Percentiles rank a stretch among this genome's conserved stretches.
phyloP scores from a whole-genome alignment of 2,888 invertebrate genomes.

The Xanthorhoe designata region DNA sequence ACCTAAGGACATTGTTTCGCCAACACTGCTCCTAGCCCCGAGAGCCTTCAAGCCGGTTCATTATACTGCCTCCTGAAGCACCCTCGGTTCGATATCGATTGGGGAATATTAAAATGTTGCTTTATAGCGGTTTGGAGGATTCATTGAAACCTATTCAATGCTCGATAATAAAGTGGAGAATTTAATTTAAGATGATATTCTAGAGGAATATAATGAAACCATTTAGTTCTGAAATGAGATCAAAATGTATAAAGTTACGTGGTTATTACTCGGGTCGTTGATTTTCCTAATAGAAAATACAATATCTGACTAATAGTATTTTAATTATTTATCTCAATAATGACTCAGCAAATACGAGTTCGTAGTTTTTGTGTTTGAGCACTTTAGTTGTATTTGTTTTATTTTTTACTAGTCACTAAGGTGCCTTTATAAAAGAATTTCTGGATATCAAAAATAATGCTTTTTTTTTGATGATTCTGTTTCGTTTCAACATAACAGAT shows the following conservation, averaged over 20 bases:
- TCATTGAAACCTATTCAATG: constrained; percentile 14
- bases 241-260: not conserved
- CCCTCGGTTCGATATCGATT: constrained; percentile 30
- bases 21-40: constrained; percentile 64
- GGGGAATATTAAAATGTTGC: constrained; percentile 24
- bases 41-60: constrained; percentile 58
- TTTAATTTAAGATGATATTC: not conserved
- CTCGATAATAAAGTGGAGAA: constrained; percentile 11
- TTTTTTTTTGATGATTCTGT: too few relatives aligned
- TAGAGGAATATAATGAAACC: not conserved
- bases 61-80: constrained; percentile 30
- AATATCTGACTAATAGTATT: too few relatives aligned
- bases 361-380: too few relatives aligned
- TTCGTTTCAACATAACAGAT: too few relatives aligned
- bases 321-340: too few relatives aligned
- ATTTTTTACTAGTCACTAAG: too few relatives aligned
- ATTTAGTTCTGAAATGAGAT: not conserved
- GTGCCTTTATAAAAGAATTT: too few relatives aligned
- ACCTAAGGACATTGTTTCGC: constrained; percentile 62
- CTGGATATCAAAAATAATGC: too few relatives aligned
- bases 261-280: too few relatives aligned
- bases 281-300: too few relatives aligned
- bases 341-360: too few relatives aligned
- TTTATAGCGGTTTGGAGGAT: constrained; percentile 13
- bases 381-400: too few relatives aligned